Percentiles rank a stretch among this genome's conserved stretches.
phyloP scores from a whole-genome alignment of 1,140 invertebrate genomes.

The Latrodectus geometricus region DNA sequence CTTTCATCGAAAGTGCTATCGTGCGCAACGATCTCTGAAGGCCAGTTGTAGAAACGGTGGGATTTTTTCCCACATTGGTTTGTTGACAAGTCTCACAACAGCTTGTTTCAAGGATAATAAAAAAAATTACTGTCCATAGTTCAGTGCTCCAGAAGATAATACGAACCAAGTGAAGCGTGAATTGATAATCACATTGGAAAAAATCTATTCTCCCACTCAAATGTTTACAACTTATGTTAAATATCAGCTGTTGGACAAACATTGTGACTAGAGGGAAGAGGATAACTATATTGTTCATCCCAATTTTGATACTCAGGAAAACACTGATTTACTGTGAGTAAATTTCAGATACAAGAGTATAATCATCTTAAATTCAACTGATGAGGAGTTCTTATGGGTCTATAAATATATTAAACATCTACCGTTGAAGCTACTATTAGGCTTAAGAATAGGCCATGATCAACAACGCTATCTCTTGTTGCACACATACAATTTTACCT shows the following conservation, averaged over 20 bases:
- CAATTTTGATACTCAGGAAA: too few species aligned
- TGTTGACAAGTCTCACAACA: background rate
- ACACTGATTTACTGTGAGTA: too few species aligned
- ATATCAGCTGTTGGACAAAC: background rate
- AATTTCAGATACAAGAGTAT: too few species aligned
- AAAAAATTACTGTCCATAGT: conserved; percentile 12
- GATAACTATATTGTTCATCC: background rate
- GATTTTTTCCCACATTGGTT: background rate
- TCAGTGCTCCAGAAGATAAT: conserved; percentile 28
- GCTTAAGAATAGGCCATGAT: too few species aligned
- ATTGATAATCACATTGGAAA: background rate
- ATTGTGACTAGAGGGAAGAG: background rate
- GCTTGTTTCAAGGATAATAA: conserved; percentile 36
- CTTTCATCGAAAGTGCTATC: background rate
- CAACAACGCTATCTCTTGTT: too few species aligned
- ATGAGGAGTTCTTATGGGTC: too few species aligned
- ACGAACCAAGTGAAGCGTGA: conserved; percentile 6
- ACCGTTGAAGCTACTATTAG: too few species aligned
- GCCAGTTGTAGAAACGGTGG: background rate
- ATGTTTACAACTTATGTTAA: too few species aligned
- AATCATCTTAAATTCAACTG: too few species aligned
- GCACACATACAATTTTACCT: too few species aligned
- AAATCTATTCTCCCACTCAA: background rate
- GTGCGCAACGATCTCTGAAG: background rate
- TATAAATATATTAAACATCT: too few species aligned